Conservation (phyloP, 1,140 invertebrate genomes). For the Tribolium madens region DNA sequence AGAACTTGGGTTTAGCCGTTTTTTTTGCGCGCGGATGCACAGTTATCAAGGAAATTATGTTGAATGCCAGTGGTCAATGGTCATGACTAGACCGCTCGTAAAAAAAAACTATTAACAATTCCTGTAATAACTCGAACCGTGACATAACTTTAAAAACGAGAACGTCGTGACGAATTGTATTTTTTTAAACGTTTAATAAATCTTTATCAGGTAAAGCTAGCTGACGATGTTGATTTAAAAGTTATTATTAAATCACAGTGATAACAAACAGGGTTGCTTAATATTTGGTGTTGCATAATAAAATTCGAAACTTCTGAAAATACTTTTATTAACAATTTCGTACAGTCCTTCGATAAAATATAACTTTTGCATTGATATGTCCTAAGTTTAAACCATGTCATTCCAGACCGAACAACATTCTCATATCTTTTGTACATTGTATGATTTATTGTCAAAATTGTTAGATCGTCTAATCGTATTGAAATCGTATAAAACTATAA, state of each 20-base stretch:
- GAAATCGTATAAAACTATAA: conserved; percentile 31
- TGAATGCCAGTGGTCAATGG: neutral
- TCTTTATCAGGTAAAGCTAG: too few relatives aligned
- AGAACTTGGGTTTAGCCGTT: neutral
- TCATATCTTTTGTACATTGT: conserved; percentile 19
- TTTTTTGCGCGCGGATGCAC: neutral
- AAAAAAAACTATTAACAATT: neutral
- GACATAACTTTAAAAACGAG: neutral
- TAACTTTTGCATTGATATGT: conserved; percentile 42
- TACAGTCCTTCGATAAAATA: conserved; percentile 41
- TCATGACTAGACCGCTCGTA: neutral
- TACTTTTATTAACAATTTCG: conserved; percentile 42
- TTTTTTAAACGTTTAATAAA: too few relatives aligned
- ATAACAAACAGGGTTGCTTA: too few relatives aligned
- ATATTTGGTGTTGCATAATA: neutral
- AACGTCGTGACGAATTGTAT: too few relatives aligned
- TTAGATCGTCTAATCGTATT: neutral
- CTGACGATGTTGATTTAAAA: too few relatives aligned
- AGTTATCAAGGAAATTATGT: neutral
- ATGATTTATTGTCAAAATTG: neutral
- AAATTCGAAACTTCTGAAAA: neutral
- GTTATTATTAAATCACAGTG: too few relatives aligned
- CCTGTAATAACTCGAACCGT: neutral
- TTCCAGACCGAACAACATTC: neutral
- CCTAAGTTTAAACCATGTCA: conserved; percentile 32